phyloP scores from a whole-genome alignment of 2,888 invertebrate species.

The Leucophenga maculata region DNA sequence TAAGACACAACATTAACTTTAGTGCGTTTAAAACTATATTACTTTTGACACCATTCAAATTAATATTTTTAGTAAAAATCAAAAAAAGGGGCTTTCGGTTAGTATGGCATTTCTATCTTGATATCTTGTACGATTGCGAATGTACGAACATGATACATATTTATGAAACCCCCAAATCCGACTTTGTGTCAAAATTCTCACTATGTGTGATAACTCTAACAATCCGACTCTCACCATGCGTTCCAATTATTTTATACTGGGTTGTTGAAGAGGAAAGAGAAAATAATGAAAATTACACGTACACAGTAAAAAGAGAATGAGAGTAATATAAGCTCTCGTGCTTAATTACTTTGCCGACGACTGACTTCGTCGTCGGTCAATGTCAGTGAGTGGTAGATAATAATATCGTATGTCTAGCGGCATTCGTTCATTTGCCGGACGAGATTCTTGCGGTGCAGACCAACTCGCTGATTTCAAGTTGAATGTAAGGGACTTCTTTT shows the following conservation, averaged over 20 bases:
- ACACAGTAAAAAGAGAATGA: slow-evolving; percentile 48
- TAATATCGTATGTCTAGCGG: slow-evolving; percentile 10
- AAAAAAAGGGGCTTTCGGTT: no score
- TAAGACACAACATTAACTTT: no score
- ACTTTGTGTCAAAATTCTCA: no score
- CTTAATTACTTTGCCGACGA: not conserved
- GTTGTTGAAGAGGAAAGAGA: not conserved
- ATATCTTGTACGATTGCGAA: no score
- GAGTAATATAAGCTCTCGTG: slow-evolving; percentile 17
- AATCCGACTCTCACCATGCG: no score
- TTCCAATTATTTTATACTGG: slow-evolving; percentile 17
- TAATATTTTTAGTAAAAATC: no score
- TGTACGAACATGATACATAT: no score
- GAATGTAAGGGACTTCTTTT: slow-evolving; percentile 10
- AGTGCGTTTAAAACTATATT: no score
- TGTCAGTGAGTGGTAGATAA: slow-evolving; percentile 46
- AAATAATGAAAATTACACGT: slow-evolving; percentile 60
- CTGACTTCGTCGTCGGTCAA: slow-evolving; percentile 40
- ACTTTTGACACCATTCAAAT: no score
- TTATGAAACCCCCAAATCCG: no score
- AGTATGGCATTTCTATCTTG: no score
- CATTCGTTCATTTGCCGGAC: slow-evolving; percentile 50
- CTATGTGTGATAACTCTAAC: no score
- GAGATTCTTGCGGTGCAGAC: slow-evolving; percentile 45
- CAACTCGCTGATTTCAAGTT: slow-evolving; percentile 32